Evolutionary conservation across 2,113 vertebrate species (phyloP).

Genomic region (Crotalus horridus): DNA sequence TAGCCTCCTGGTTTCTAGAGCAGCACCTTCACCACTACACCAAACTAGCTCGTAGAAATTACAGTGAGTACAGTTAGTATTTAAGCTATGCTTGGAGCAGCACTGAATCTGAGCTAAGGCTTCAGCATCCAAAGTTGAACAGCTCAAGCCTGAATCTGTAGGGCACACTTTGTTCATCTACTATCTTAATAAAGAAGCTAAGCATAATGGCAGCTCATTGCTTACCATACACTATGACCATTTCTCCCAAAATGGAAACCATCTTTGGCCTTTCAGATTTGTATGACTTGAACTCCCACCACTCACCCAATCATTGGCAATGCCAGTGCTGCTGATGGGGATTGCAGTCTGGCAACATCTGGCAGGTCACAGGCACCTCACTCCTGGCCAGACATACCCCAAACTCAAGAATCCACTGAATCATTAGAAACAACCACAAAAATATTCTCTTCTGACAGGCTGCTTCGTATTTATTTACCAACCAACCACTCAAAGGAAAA

Average conservation of each 20-base stretch:
- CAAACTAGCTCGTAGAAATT: not conserved
- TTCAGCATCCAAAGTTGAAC: not conserved
- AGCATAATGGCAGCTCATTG: not conserved
- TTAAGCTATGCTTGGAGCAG: not conserved
- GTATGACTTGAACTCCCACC: not conserved
- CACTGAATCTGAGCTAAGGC: not conserved
- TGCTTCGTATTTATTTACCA: not conserved
- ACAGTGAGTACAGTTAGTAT: not conserved
- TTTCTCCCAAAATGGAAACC: not conserved
- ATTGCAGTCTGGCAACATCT: not conserved
- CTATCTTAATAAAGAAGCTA: not conserved
- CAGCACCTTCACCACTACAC: not conserved
- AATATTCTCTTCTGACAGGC: not conserved
- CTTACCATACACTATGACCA: not conserved
- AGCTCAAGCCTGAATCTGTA: not conserved
- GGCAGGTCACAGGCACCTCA: not conserved
- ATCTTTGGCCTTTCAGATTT: not conserved
- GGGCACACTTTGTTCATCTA: not conserved
- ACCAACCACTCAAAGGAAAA: not conserved
- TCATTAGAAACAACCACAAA: not conserved
- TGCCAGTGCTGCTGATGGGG: not conserved
- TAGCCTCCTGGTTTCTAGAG: not conserved
- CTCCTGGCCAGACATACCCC: not conserved
- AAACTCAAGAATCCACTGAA: not conserved
- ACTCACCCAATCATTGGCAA: not conserved